phyloP scores from a whole-genome alignment of 1,140 invertebrate species.

The Drosophila pallidifrons region DNA sequence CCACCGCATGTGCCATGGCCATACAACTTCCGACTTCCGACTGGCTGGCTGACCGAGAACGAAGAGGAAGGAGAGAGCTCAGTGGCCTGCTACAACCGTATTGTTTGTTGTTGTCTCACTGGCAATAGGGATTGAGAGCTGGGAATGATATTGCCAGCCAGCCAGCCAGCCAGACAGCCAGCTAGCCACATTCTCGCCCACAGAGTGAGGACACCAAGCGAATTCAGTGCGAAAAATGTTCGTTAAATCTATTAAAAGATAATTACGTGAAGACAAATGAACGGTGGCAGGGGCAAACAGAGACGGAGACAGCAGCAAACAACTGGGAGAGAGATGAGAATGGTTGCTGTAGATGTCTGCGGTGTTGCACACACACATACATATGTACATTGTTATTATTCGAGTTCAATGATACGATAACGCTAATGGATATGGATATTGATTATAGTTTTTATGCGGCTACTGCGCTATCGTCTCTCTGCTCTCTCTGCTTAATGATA shows the following conservation, averaged over 20 bases:
- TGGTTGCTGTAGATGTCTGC: conserved; percentile 36
- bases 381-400: conserved; percentile 68
- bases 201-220: conserved; percentile 56
- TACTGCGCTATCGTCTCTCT: conserved; percentile 14
- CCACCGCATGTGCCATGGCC: conserved; percentile 78
- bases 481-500: conserved; percentile 63
- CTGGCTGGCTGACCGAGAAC: conserved; percentile 22
- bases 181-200: not conserved
- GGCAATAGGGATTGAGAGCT: conserved; percentile 7
- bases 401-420: conserved; percentile 80
- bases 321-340: not conserved
- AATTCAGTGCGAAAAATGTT: conserved; percentile 79
- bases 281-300: conserved; percentile 27
- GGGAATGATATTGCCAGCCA: conserved; percentile 7
- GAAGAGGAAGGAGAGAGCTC: conserved; percentile 16
- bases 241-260: conserved; percentile 84
- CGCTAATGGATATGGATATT: conserved; percentile 83
- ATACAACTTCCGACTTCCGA: conserved; percentile 80
- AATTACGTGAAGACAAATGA: conserved; percentile 83
- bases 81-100: conserved; percentile 12
- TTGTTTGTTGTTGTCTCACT: conserved; percentile 47
- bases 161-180: not conserved
- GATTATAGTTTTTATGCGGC: conserved; percentile 80
- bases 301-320: not conserved
- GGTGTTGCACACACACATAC: conserved; percentile 27